Conservation (phyloP, 2,113 vertebrate species). For the Brachyhypopomus occidentalis region DNA sequence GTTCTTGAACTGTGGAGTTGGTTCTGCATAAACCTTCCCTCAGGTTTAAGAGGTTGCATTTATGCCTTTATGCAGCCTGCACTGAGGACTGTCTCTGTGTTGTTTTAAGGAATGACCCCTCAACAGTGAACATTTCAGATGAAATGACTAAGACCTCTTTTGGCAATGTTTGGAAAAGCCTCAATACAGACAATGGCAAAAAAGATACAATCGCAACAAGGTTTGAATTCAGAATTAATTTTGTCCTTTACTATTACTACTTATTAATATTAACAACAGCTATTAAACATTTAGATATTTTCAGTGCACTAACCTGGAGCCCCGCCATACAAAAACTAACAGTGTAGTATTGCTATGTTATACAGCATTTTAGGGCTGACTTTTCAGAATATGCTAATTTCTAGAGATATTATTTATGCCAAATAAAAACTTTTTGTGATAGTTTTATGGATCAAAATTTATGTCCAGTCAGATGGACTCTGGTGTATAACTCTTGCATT, state of each 20-base stretch:
- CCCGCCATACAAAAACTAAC: not conserved
- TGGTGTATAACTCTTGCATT: not conserved
- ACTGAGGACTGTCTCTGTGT: constrained; percentile 32
- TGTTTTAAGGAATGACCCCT: constrained; percentile 87
- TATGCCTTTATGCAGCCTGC: not conserved
- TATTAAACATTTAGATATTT: not conserved
- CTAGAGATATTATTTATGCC: no score
- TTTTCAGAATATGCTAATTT: not conserved
- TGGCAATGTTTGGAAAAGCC: constrained; percentile 86
- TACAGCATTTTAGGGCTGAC: not conserved
- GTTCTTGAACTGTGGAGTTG: no score
- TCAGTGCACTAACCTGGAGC: not conserved
- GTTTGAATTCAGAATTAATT: constrained; percentile 69
- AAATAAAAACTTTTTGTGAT: not conserved
- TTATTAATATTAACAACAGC: not conserved
- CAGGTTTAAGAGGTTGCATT: not conserved
- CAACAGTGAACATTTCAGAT: constrained; percentile 97
- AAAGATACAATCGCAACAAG: constrained; percentile 93
- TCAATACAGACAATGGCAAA: constrained; percentile 86
- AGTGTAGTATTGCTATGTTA: not conserved
- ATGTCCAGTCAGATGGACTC: not conserved
- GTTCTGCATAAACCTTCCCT: no score
- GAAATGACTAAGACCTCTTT: constrained; percentile 97
- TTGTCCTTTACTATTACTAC: not conserved
- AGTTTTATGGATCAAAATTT: not conserved